These are phyloP conservation scores for Nasonia oneida DNA, from an alignment of 2,888 invertebrate species.

Conservation along the genomic window DNA sequence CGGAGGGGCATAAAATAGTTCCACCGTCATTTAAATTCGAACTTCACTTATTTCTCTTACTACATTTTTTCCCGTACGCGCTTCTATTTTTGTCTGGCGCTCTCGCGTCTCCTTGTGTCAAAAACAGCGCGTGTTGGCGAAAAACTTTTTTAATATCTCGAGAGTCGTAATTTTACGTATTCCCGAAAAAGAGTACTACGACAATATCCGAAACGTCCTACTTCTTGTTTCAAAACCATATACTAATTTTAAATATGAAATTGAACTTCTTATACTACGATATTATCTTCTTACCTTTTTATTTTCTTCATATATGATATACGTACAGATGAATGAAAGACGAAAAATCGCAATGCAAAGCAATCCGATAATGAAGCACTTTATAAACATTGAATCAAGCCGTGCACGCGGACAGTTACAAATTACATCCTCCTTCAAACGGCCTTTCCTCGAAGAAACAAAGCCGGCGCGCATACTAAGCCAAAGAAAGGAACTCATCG, in stretches of 20 bases:
- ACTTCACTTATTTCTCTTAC: conserved; percentile 20
- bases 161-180: not conserved
- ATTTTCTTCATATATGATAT: not conserved
- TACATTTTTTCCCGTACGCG: not conserved
- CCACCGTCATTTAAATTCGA: conserved; percentile 23
- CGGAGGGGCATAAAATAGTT: conserved; percentile 32
- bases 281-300: not conserved
- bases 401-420: not conserved
- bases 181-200: not conserved
- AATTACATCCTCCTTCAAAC: not conserved
- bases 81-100: not conserved
- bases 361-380: not conserved
- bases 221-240: not conserved
- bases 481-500: not conserved
- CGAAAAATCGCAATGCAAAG: not conserved
- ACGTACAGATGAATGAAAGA: not conserved
- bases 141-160: conserved; percentile 42
- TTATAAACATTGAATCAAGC: not conserved
- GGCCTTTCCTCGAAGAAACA: not conserved
- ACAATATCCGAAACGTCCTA: not conserved
- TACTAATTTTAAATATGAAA: not conserved
- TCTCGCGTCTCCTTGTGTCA: not conserved
- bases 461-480: not conserved
- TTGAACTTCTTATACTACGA: not conserved
- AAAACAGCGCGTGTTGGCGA: not conserved